phyloP scores from a whole-genome alignment of 2,113 vertebrate genomes.

The Coryphaenoides rupestris region DNA sequence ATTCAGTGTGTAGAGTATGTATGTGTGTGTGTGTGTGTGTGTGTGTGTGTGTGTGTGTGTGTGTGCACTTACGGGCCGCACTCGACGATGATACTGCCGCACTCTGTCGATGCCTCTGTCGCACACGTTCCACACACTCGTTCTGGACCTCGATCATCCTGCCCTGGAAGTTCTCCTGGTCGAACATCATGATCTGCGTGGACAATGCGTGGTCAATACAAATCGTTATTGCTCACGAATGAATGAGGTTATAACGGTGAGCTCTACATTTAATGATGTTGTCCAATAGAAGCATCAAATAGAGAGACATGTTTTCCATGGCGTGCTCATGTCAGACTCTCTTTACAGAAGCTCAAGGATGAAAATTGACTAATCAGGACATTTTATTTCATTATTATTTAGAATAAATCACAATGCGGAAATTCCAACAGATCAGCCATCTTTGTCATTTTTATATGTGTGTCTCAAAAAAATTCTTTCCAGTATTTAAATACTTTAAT shows the following conservation, averaged over 20 bases:
- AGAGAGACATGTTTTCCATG: no score
- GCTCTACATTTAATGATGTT: no score
- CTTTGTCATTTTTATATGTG: no score
- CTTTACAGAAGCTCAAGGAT: no score
- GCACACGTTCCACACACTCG: conserved; percentile 87
- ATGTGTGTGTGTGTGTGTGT: conserved; percentile 1
- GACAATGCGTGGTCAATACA: background rate
- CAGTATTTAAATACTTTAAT: no score
- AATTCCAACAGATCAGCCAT: no score
- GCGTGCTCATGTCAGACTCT: no score
- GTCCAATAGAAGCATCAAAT: no score
- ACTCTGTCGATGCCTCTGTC: conserved; percentile 86
- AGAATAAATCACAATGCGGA: no score
- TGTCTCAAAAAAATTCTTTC: no score
- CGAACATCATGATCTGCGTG: conserved; percentile 83
- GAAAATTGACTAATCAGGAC: no score
- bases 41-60: background rate
- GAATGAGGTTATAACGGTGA: background rate
- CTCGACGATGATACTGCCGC: conserved; percentile 85
- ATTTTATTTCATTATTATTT: no score
- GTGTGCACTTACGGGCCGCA: conserved; percentile 87
- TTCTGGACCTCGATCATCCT: conserved; percentile 83
- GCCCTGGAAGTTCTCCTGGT: conserved; percentile 97
- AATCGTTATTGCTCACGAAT: background rate
- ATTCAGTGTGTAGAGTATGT: background rate